Conservation (phyloP, 2,888 invertebrate species). For the Megastigmus dorsalis region DNA sequence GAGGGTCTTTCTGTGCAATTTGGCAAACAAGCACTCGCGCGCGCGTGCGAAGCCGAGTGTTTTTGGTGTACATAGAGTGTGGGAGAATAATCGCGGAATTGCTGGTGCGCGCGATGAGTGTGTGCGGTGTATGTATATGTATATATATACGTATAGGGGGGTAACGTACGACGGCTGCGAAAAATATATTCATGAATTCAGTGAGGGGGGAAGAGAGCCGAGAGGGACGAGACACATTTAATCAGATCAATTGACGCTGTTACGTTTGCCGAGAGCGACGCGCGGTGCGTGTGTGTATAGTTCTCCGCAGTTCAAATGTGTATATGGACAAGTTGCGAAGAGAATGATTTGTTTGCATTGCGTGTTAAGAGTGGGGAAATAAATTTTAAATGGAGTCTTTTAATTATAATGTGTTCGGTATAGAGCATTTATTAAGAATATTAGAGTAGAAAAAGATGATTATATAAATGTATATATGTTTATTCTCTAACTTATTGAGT, state of each 20-base stretch:
- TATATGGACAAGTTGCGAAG: no score
- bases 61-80: background rate
- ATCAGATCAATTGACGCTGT: constrained; percentile 27
- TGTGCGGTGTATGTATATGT: background rate
- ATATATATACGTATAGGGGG: background rate
- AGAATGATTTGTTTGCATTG: no score
- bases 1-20: background rate
- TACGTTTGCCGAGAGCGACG: background rate
- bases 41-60: background rate
- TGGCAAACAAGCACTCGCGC: background rate
- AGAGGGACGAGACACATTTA: constrained; percentile 11
- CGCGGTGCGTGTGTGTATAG: no score
- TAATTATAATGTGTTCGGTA: no score
- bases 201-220: background rate
- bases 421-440: no score
- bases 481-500: no score
- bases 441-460: no score
- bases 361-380: no score
- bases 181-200: constrained; percentile 25
- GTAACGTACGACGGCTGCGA: background rate
- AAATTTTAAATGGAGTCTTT: no score
- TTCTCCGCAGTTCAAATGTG: no score
- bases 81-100: no score
- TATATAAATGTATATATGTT: no score
- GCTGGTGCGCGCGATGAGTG: background rate